Base-by-base conservation (phyloP, 1,140 invertebrate species). In the Lepidurus packardi region DNA sequence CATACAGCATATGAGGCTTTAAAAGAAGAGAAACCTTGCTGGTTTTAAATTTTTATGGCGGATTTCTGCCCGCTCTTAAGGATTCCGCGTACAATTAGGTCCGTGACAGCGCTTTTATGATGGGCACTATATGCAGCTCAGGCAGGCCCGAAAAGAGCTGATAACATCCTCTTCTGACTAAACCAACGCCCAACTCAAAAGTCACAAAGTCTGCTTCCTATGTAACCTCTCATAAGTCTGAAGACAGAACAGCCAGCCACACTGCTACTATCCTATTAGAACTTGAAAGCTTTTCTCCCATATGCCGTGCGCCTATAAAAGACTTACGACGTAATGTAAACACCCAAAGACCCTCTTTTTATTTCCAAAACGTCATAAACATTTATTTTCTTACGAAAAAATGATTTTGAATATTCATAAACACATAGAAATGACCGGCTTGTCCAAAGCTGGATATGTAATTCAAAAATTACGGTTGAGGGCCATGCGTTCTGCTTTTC, bases 91-190 rank as follows among this genome's bases (percentile, higher is more conserved):
- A n/a, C 53, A 65, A 65, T 65, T 65, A 65, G 53, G 53, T n/a
- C 53, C 53, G 53, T 65, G 53, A 65, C 53, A 65, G 53, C 16
- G 7, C 53, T 65, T 65, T 65, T 65, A 65, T 65, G 53, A 65
- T 16, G 53, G 53, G 53, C 53, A 65, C 53, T 65, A 13, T 65
- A 65, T 65, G 53, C 53, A 65, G 53, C 53, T 65, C 53, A 65
- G 53, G 53, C 34, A 34, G 34, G 34, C 34, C 34, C 34, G 34
- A 34, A 4, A 34, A 34, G 34, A 34, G 2, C 53, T 65, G 53
- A 65, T 65, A 65, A 65, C 53, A 65, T 65, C 53, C 53, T 47
- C 45, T 47, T 47, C 53, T 65, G 21, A 13, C 53, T 13, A 7
- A 7, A 65, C 53, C 53, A 65, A 65, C 53, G 53, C 53, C 53